phyloP scores from a whole-genome alignment of 2,113 vertebrate genomes.

The Channa maculata region DNA sequence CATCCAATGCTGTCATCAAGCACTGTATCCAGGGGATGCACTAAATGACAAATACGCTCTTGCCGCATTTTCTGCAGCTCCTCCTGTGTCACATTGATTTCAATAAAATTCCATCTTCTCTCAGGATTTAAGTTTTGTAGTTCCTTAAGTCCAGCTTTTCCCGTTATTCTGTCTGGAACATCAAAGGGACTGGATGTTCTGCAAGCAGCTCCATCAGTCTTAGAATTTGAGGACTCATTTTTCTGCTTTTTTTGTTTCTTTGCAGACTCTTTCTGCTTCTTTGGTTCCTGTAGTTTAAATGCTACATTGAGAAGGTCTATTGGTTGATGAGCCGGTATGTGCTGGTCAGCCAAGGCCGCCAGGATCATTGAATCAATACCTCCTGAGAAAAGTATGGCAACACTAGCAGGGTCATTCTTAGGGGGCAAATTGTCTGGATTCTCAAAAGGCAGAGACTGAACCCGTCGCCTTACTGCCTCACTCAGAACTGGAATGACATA shows the following conservation, averaged over 20 bases:
- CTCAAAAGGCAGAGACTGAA: constrained; percentile 79
- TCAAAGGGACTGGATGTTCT: constrained; percentile 65
- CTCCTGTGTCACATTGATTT: constrained; percentile 89
- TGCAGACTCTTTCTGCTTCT: constrained; percentile 33
- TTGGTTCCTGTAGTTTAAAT: constrained; percentile 82
- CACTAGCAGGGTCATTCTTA: constrained; percentile 59
- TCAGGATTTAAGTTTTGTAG: constrained; percentile 83
- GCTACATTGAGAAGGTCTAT: constrained; percentile 97
- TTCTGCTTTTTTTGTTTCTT: constrained; percentile 63
- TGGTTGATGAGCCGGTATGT: constrained; percentile 86
- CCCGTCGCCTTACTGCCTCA: constrained; percentile 85
- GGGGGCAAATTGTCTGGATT: neutral
- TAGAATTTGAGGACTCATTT: constrained; percentile 34
- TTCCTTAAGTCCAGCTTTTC: constrained; percentile 88
- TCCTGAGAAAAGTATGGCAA: constrained; percentile 94
- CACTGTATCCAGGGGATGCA: constrained; percentile 91
- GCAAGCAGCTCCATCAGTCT: neutral
- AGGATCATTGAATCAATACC: constrained; percentile 95
- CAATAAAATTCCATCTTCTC: constrained; percentile 94
- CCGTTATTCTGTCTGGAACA: constrained; percentile 93
- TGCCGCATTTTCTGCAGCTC: constrained; percentile 87
- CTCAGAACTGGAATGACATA: constrained; percentile 86
- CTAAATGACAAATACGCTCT: constrained; percentile 83
- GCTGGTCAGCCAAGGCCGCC: constrained; percentile 88
- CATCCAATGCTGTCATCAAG: constrained; percentile 97